Evolutionary conservation across 1,140 invertebrate species (phyloP).

Genomic region (Drosophila orena): DNA sequence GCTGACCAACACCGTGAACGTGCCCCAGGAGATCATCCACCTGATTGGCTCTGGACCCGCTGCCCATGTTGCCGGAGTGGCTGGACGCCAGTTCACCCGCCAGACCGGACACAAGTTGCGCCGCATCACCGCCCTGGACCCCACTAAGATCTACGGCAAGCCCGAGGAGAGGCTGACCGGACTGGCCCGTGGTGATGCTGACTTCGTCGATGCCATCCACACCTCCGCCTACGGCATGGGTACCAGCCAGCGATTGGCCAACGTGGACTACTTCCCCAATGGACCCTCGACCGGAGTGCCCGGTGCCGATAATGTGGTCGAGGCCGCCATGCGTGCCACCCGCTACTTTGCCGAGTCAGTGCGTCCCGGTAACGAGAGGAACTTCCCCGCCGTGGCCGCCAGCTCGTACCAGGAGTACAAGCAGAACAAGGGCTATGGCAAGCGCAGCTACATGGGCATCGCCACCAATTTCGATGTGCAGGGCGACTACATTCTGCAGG

Average conservation of each 20-base stretch:
- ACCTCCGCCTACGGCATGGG: slow-evolving; percentile 91
- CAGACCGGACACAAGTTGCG: slow-evolving; percentile 85
- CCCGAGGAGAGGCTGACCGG: slow-evolving; percentile 86
- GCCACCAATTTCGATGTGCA: slow-evolving; percentile 60
- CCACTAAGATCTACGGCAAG: slow-evolving; percentile 88
- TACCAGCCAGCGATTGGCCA: slow-evolving; percentile 88
- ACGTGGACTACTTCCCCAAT: slow-evolving; percentile 93
- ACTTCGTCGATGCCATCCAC: slow-evolving; percentile 90
- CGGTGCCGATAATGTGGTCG: slow-evolving; percentile 86
- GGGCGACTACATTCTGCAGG: slow-evolving; percentile 80
- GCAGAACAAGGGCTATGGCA: slow-evolving; percentile 73
- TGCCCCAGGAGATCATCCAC: slow-evolving; percentile 77
- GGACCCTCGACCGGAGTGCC: slow-evolving; percentile 85
- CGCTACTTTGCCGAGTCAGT: slow-evolving; percentile 88
- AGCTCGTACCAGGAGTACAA: slow-evolving; percentile 74
- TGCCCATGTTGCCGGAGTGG: slow-evolving; percentile 86
- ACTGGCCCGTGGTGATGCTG: slow-evolving; percentile 86
- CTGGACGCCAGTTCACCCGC: slow-evolving; percentile 87
- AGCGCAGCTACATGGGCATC: slow-evolving; percentile 81
- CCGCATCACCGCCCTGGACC: slow-evolving; percentile 89
- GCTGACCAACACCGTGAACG: slow-evolving; percentile 63
- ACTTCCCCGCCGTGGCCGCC: slow-evolving; percentile 74
- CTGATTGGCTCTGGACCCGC: slow-evolving; percentile 68
- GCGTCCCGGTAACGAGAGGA: slow-evolving; percentile 81
- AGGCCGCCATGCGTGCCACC: slow-evolving; percentile 88